These are phyloP conservation scores for Xiphorhynchus elegans DNA, from an alignment of 2,113 vertebrate genomes.

Conservation along the genomic window DNA sequence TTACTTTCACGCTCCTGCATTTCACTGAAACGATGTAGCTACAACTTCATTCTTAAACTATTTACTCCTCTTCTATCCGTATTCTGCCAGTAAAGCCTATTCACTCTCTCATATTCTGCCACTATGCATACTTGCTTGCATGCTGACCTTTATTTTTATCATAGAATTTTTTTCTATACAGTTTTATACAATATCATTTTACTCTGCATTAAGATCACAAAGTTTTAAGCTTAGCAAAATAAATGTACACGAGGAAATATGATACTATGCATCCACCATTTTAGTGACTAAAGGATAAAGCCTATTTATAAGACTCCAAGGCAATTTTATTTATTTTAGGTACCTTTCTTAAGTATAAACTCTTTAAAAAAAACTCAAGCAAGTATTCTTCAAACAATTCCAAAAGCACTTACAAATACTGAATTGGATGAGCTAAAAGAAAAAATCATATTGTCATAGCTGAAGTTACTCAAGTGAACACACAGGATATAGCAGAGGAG, in stretches of 20 bases:
- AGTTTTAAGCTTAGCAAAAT: neutral
- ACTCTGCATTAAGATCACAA: neutral
- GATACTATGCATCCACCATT: neutral
- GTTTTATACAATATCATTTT: neutral
- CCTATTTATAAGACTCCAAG: neutral
- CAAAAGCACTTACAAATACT: neutral
- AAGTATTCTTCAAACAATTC: neutral
- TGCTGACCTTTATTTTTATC: neutral
- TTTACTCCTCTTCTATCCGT: neutral
- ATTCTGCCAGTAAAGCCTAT: neutral
- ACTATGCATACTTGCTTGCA: neutral
- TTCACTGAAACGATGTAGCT: neutral
- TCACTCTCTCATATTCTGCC: neutral
- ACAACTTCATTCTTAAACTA: neutral
- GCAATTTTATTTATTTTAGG: neutral
- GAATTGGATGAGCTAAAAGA: neutral
- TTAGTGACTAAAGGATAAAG: neutral
- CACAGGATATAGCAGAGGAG: neutral
- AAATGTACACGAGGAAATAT: neutral
- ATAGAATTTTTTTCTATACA: neutral
- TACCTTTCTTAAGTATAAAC: neutral
- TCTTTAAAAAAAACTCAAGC: neutral
- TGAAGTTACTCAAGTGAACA: neutral
- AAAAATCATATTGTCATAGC: neutral
- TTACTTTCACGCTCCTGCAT: neutral